Base-by-base conservation (phyloP, 2,888 invertebrate species). In the Notocelia uddmanniana region DNA sequence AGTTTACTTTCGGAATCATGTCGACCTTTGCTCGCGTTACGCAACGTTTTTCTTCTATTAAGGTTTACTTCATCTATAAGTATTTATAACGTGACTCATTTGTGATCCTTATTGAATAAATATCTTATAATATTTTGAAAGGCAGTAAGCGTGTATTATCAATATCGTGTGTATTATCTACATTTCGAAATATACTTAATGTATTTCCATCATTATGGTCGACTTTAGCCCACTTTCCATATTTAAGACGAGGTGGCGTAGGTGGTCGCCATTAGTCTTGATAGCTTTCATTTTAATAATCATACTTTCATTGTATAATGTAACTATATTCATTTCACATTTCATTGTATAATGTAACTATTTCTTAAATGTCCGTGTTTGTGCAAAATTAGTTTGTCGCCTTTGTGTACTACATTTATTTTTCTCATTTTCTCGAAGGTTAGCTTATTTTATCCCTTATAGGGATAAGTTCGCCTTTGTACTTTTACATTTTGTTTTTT, bases 201-300 rank as follows among this genome's bases (percentile, higher is more conserved):
- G 60, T 71, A 60, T 71, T 67, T 67, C 54, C 18, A 41, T 59
- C 52, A 60, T 71, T 66, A 66, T 21, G 23, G 34, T 52, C 52
- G 26, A 55, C 62, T 52, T 15, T 64, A 58, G 19, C 52, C 66
- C 10, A 67, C 71, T 67, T 71, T 71, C 71, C 60, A 67, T 52
- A 52, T 41, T 52, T 50, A 41, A 55, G 48, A 52, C 18, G 34
- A 19, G 45, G 59, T 19, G 13, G 67, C 66, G 71, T 71, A 67
- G 67, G 67, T 60, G 67, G 67, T 55, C 54, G 45, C 54, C 45
- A 60, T 67, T 60, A 60, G 66, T 59, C 54, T 58, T 59, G 45
- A 67, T 67, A 31, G 67, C 71, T 60, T 71, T 71, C 67, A 48
- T 67, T 59, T 69, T 60, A n/a, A n/a, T n/a, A n/a, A n/a, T n/a